phyloP scores from a whole-genome alignment of 2,888 invertebrate species.

The Drosophila mettleri region DNA sequence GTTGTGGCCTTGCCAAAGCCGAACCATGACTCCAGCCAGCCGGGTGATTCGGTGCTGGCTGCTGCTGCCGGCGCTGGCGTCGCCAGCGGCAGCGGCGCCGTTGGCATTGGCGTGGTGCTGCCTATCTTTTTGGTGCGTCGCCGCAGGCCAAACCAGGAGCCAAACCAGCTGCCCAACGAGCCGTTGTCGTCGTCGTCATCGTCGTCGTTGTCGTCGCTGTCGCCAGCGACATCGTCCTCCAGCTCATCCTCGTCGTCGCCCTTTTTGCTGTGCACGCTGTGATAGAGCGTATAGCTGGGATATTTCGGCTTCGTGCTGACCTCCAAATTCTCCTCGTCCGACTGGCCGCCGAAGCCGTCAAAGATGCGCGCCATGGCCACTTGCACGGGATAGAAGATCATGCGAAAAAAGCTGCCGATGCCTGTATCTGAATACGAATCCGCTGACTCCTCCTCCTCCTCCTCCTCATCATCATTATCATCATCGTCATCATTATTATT shows the following conservation, averaged over 20 bases:
- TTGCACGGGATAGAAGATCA: conserved; percentile 83
- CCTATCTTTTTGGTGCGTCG: conserved; percentile 73
- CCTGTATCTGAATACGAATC: conserved; percentile 35
- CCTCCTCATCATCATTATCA: conserved; percentile 29
- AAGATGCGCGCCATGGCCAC: conserved; percentile 77
- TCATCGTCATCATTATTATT: conserved; percentile 56
- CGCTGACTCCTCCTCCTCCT: conserved; percentile 57
- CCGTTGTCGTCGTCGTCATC: conserved; percentile 57
- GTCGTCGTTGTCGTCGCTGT: conserved; percentile 36
- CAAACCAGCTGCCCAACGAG: conserved; percentile 76
- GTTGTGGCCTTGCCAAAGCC: conserved; percentile 70
- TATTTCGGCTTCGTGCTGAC: conserved; percentile 56
- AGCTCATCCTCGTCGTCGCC: conserved; percentile 36
- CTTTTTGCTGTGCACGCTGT: conserved; percentile 68
- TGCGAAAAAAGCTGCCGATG: conserved; percentile 80
- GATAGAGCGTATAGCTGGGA: conserved; percentile 81
- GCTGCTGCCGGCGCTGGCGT: conserved; percentile 38
- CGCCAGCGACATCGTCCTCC: conserved; percentile 40
- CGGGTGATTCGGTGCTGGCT: conserved; percentile 66
- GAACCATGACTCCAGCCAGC: conserved; percentile 84
- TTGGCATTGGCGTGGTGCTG: conserved; percentile 64
- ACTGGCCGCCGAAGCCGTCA: conserved; percentile 61
- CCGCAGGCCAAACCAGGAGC: conserved; percentile 79
- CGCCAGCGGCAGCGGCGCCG: conserved; percentile 16
- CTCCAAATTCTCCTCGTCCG: conserved; percentile 39